Percentiles rank a stretch among this genome's conserved stretches.
phyloP scores from a whole-genome alignment of 2,888 invertebrate genomes.

The Metopia argyrocephala region DNA sequence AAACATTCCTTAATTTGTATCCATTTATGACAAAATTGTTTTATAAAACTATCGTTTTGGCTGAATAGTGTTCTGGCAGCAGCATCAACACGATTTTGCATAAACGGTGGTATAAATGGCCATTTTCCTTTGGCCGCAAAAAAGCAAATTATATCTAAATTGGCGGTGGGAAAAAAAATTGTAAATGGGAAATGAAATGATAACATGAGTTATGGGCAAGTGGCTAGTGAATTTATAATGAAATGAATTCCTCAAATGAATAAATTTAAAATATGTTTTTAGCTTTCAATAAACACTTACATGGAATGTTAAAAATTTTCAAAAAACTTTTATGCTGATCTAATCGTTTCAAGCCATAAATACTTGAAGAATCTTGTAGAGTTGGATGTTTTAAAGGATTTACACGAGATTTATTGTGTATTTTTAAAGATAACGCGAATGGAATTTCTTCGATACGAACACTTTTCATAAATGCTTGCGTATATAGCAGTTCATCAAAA shows the following conservation, averaged over 20 bases:
- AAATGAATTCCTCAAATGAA: background rate
- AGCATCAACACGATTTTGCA: constrained; percentile 74
- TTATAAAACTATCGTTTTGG: constrained; percentile 74
- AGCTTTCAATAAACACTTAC: constrained; percentile 66
- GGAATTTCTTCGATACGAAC: constrained; percentile 73
- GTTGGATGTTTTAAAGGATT: constrained; percentile 22
- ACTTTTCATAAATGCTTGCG: constrained; percentile 70
- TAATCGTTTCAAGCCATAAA: constrained; percentile 71
- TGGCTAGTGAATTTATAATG: background rate
- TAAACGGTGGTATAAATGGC: constrained; percentile 77
- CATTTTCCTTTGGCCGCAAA: constrained; percentile 78
- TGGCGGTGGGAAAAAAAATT: background rate
- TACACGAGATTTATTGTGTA: constrained; percentile 31
- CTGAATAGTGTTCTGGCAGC: constrained; percentile 74
- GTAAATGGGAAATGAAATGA: constrained; percentile 6
- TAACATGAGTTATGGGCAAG: background rate
- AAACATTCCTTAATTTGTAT: constrained; percentile 76
- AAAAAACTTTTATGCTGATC: constrained; percentile 74
- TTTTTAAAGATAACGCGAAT: constrained; percentile 61
- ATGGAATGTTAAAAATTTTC: constrained; percentile 76
- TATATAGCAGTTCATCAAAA: constrained; percentile 62
- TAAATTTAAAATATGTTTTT: background rate
- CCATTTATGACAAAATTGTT: constrained; percentile 75
- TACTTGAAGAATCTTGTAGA: constrained; percentile 62
- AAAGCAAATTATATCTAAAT: constrained; percentile 76